phyloP scores from a whole-genome alignment of 2,888 invertebrate genomes.

The Andrena bicolor region DNA sequence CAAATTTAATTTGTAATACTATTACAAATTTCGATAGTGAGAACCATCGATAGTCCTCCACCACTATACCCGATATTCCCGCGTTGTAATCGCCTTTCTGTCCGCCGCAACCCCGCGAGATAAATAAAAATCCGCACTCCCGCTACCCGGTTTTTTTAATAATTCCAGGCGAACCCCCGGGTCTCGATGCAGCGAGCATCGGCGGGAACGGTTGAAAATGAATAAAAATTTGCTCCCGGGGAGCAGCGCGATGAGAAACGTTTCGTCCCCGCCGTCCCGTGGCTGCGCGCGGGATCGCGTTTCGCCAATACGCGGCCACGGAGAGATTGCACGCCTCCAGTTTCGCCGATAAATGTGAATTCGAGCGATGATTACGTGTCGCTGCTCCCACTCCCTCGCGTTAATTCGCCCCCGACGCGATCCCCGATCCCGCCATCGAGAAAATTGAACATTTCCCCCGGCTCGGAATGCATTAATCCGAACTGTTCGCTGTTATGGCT shows the following conservation, averaged over 20 bases:
- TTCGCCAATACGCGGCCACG: background rate
- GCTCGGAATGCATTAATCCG: constrained; percentile 14
- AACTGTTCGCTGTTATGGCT: background rate
- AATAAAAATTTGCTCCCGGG: constrained; percentile 28
- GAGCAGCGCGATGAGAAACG: constrained; percentile 7
- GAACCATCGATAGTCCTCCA: too few species aligned
- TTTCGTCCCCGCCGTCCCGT: background rate
- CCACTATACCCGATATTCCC: too few species aligned
- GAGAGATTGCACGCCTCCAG: background rate
- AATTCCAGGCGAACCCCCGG: constrained; percentile 11
- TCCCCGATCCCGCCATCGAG: constrained; percentile 32
- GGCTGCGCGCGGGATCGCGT: background rate
- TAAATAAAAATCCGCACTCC: constrained; percentile 13
- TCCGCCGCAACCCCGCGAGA: background rate
- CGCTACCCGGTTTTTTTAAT: constrained; percentile 28
- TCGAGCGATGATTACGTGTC: constrained; percentile 46
- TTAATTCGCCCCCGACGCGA: constrained; percentile 42
- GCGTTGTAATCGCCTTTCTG: background rate
- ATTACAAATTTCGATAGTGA: too few species aligned
- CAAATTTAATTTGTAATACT: too few species aligned
- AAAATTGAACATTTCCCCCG: constrained; percentile 28
- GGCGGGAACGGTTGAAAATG: background rate
- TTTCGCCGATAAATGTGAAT: constrained; percentile 46
- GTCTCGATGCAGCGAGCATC: background rate
- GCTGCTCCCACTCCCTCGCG: constrained; percentile 3